Base-by-base conservation (phyloP, 1,140 invertebrate genomes). In the Drosophila erecta region DNA sequence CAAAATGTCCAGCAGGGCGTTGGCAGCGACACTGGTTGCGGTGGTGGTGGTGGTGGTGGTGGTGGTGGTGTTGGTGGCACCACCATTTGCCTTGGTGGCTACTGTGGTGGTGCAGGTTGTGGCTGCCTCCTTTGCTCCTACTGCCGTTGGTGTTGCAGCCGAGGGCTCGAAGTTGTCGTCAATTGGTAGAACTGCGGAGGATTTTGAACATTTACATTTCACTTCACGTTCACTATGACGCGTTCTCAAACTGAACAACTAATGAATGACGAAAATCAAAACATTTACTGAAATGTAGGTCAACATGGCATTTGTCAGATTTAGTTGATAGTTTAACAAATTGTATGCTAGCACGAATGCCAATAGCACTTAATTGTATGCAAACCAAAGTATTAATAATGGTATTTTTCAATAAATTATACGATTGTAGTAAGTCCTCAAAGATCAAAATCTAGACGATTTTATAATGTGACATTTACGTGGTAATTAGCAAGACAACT, bases 1-100 rank as follows among this genome's bases (percentile, higher is more conserved):
- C 74, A 91, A 81, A 37, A 76, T 57, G 50, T 92, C 91, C 37
- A 89, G 49, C 38, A 76, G 75, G 30, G 86, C 81, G 33, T 81
- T 74, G 3, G 86, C 66, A n/a, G 79, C 76, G 20, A 55, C 30
- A n/a, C 51, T 15, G 14, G 38, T 40, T n/a, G 35, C 22, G n/a
- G 35, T 50, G 65, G 65, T 54, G 22, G 40, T 27, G 8, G 57
- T 6, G 55, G 72, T 37, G 40, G 67, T 37, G 57, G 44, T 35
- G 50, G 70, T 15, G 47, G 75, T 49, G 46, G 59, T 22, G 17
- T 17, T 54, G 22, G 40, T 22, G 8, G 15, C 38, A 27, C 27
- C 67, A 60, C 24, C 47, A 27, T 59, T 58, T 12, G 46, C 11
- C 38, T 72, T 38, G 33, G 20, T 12, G 41, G 61, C 20, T 15